Base-by-base conservation (phyloP, 2,113 vertebrate genomes). In the Theropithecus gelada region DNA sequence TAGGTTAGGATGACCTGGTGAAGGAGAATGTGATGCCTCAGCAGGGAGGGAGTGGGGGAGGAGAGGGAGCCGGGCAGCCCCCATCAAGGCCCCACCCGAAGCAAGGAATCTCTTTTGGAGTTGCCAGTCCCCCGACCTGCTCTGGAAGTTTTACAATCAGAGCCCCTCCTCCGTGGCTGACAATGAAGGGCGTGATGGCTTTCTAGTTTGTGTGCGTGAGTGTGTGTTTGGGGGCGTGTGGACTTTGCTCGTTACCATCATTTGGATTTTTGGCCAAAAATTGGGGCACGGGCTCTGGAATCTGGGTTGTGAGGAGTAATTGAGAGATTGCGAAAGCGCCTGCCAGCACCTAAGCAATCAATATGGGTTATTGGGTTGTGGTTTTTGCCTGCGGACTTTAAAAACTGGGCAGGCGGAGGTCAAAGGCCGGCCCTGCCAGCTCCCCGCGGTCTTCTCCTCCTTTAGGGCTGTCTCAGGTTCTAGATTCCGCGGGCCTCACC, bases 121-220 rank as follows among this genome's bases (percentile, higher is more conserved):
- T 73, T 4, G 61, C 40, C 43, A 2, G 0, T n/a, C 81, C 76
- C 57, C n/a, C 79, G 79, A 27, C 93, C 87, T 14, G 90, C 61
- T 59, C 95, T 88, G 96, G 95, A 95, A 97, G 92, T 93, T 97
- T 94, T 94, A 96, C 43, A 23, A 40, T 66, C 66, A 4, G 12
- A 38, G 87, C 27, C 48, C 78, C 35, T 89, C 88, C 73, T 84
- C 22, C 0, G 52, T 12, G 81, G 75, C 35, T 40, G 73, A 76
- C 38, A 66, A 18, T 35, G 88, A 11, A 50, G 93, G 82, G 59
- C 9, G 13, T 7, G n/a, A 38, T 6, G 61, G 10, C 64, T n/a
- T 90, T 18, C 70, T 2, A 0, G 8, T 10, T 3, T 48, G 59
- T 27, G 82, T 66, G 30, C 2, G 12, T 1, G 57, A 0, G 7